These are phyloP conservation scores for Eubucco bourcierii DNA, from an alignment of 2,113 vertebrate genomes.

Conservation along the genomic window DNA sequence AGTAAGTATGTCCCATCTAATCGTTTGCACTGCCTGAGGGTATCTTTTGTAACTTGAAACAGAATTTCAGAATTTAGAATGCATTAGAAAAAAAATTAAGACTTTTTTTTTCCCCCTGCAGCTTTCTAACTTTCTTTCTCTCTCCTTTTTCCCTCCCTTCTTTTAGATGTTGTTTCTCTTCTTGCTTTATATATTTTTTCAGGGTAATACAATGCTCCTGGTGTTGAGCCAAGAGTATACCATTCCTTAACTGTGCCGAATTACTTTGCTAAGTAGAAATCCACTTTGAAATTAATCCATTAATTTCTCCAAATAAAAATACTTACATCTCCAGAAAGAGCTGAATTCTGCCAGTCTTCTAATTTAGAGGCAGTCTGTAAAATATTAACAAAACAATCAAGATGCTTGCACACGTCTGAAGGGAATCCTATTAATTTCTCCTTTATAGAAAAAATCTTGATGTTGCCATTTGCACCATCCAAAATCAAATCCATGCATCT, in stretches of 20 bases:
- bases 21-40: not conserved
- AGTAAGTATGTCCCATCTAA: slow-evolving; percentile 83
- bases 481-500: slow-evolving; percentile 26
- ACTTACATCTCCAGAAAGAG: slow-evolving; percentile 1
- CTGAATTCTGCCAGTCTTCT: not conserved
- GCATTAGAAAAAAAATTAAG: not conserved
- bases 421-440: not conserved
- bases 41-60: not conserved
- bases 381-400: not conserved
- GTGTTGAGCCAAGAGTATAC: not conserved
- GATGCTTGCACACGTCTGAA: not conserved
- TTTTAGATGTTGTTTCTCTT: not conserved
- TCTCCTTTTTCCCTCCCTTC: not conserved
- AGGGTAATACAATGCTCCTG: not conserved
- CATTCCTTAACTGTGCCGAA: not conserved
- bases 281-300: slow-evolving; percentile 19
- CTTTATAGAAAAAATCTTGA: slow-evolving; percentile 8
- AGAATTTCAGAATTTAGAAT: not conserved
- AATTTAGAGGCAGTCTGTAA: not conserved
- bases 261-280: slow-evolving; percentile 18
- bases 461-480: slow-evolving; percentile 1
- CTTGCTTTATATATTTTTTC: not conserved
- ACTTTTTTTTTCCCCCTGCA: not conserved
- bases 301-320: slow-evolving; percentile 11
- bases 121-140: not conserved